A percentile compares a stretch with the other conserved stretches of the same genome.
These are phyloP conservation scores for Hecatera dysodea DNA, from an alignment of 2,888 invertebrate species.

Conservation along the genomic window DNA sequence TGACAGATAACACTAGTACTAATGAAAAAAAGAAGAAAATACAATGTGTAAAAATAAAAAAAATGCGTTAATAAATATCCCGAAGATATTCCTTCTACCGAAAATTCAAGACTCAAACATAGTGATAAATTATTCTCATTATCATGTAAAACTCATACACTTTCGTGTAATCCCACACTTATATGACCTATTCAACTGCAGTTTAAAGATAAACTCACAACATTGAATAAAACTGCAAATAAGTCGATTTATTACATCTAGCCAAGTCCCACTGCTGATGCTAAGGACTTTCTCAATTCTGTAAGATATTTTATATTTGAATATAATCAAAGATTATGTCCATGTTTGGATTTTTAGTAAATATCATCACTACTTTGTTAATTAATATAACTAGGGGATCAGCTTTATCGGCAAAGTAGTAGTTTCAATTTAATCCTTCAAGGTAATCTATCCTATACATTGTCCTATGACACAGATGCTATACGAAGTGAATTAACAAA, in stretches of 20 bases:
- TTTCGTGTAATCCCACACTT: conserved; percentile 17
- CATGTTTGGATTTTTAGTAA: background rate
- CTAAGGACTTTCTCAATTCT: background rate
- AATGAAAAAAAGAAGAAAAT: background rate
- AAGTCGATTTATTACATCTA: background rate
- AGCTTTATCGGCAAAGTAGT: conserved; percentile 16
- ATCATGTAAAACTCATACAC: conserved; percentile 32
- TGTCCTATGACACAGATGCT: conserved; percentile 29
- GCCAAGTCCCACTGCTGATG: background rate
- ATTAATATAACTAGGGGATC: background rate
- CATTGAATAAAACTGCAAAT: background rate
- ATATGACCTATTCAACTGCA: background rate
- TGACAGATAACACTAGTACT: background rate
- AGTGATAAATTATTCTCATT: conserved; percentile 7
- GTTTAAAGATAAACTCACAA: background rate
- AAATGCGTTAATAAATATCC: conserved; percentile 11
- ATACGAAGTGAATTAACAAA: background rate
- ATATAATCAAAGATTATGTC: conserved; percentile 6
- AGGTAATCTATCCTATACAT: background rate
- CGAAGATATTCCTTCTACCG: conserved; percentile 2
- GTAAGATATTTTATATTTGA: background rate
- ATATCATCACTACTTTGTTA: conserved; percentile 4
- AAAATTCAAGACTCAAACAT: background rate
- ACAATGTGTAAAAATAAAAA: background rate
- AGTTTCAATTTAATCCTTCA: conserved; percentile 3